These are phyloP conservation scores for Drosophila picticornis DNA, from an alignment of 2,888 invertebrate genomes.

Conservation along the genomic window DNA sequence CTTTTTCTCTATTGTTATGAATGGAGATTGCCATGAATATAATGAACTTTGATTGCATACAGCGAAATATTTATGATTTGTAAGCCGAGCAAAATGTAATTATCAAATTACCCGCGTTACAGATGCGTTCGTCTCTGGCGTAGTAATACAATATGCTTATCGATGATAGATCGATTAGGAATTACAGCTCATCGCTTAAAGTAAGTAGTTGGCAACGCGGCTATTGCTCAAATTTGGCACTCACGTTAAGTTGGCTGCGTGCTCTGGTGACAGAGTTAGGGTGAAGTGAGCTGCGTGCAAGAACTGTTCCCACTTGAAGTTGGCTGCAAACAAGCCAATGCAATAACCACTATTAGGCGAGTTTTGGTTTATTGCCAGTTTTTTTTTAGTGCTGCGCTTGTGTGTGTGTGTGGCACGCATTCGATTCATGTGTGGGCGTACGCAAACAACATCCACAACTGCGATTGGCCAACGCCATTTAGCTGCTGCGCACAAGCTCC, in stretches of 20 bases:
- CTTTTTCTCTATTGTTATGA: background rate
- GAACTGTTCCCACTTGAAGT: slow-evolving; percentile 41
- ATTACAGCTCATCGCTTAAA: background rate
- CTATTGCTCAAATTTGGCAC: background rate
- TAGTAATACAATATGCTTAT: background rate
- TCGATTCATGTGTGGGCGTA: slow-evolving; percentile 42
- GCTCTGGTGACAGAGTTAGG: background rate
- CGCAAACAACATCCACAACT: slow-evolving; percentile 46
- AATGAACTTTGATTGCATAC: too few relatives aligned
- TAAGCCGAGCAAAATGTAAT: background rate
- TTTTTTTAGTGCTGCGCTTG: background rate
- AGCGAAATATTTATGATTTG: background rate
- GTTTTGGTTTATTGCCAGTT: slow-evolving; percentile 23
- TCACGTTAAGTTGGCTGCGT: slow-evolving; percentile 25
- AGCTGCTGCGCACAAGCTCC: slow-evolving; percentile 44
- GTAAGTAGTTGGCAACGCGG: slow-evolving; percentile 48
- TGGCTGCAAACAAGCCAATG: slow-evolving; percentile 12
- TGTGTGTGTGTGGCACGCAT: slow-evolving; percentile 16
- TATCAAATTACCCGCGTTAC: background rate
- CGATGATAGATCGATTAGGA: background rate
- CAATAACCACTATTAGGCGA: slow-evolving; percentile 37
- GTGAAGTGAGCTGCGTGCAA: slow-evolving; percentile 23
- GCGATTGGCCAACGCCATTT: slow-evolving; percentile 35
- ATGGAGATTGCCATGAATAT: background rate
- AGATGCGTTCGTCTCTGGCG: background rate